These are phyloP conservation scores for Aromia moschata DNA, from an alignment of 2,888 invertebrate genomes.

Conservation along the genomic window DNA sequence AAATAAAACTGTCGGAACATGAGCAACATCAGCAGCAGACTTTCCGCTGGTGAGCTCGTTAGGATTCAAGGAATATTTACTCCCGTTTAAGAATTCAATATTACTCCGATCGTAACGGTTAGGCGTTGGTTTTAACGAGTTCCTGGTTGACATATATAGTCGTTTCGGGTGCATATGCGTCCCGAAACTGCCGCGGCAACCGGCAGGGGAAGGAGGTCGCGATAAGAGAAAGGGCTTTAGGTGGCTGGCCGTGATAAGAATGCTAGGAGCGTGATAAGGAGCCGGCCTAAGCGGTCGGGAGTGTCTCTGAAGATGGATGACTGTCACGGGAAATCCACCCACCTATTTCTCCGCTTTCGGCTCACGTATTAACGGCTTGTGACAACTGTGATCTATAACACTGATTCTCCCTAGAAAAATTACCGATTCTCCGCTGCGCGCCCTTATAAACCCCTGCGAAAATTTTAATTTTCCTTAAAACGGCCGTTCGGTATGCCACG, in stretches of 20 bases:
- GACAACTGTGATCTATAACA: conserved; percentile 64
- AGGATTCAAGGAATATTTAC: too few relatives aligned
- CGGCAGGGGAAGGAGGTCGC: conserved; percentile 56
- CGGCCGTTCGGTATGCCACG: conserved; percentile 18
- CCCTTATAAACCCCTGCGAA: conserved; percentile 31
- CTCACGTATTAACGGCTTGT: conserved; percentile 62
- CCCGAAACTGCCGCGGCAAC: conserved; percentile 44
- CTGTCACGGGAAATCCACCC: conserved; percentile 64
- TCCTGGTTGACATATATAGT: conserved; percentile 53
- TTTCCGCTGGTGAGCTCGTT: too few relatives aligned
- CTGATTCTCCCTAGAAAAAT: conserved; percentile 52
- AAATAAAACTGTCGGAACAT: too few relatives aligned
- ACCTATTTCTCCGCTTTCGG: conserved; percentile 56
- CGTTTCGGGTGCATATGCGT: conserved; percentile 46
- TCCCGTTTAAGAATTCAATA: conserved; percentile 42
- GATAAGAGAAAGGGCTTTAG: conserved; percentile 58
- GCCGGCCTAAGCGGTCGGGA: conserved; percentile 60
- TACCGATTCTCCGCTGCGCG: conserved; percentile 25
- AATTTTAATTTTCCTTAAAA: conserved; percentile 34
- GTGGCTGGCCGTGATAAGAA: conserved; percentile 61
- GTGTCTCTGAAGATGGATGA: conserved; percentile 64
- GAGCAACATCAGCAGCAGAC: too few relatives aligned
- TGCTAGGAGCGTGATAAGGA: conserved; percentile 61
- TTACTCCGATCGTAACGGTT: conserved; percentile 45
- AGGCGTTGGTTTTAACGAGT: conserved; percentile 49